Base-by-base conservation (phyloP, 2,888 invertebrate genomes). In the Pachymerium ferrugineum region DNA sequence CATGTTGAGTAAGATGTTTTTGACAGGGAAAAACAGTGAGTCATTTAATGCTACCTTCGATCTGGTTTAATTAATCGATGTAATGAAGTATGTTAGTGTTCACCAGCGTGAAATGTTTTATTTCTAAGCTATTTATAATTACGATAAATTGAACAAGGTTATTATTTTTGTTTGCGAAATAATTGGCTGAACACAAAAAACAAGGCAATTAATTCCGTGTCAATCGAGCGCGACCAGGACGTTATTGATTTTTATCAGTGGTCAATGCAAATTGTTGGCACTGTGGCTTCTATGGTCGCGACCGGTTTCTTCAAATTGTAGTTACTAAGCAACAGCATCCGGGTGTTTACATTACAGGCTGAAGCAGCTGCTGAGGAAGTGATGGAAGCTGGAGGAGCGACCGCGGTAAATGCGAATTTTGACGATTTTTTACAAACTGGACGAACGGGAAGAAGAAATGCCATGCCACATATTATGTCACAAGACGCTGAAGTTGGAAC, bases 381-480 rank as follows among this genome's bases (percentile, higher is more conserved):
- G 29, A 74, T 74, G 76, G 74, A 76, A 71, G 73, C 62, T 42
- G 67, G 76, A 22, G 73, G 68, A 68, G 78, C 77, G 79, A 80
- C 72, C 83, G 78, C 78, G 70, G 78, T 78, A 19, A 78, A 79
- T 68, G 78, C 78, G 74, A 47, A 47, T 47, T 76, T 89, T 72
- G 88, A 89, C 81, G 92, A 93, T 81, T 94, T 94, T 83, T 86
- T 92, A 76, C 89, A 90, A 79, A 90, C 92, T 0, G 93, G 93
- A 3, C 87, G 94, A 77, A 93, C 93, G 33, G 94, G 94, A 19
- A 86, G 94, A 73, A 85, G 94, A 77, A 95, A 95, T 84, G 94
- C 94, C 70, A 85, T 95, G 85, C 90, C 93, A 0, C 91, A 94
- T 82, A 92, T 94, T 78, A 84, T 89, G 78, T 89, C 90, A 72